A percentile compares a stretch with the other conserved stretches of the same genome.
Evolutionary conservation across 2,888 invertebrate genomes (phyloP).

Genomic region (Dromius quadrimaculatus): DNA sequence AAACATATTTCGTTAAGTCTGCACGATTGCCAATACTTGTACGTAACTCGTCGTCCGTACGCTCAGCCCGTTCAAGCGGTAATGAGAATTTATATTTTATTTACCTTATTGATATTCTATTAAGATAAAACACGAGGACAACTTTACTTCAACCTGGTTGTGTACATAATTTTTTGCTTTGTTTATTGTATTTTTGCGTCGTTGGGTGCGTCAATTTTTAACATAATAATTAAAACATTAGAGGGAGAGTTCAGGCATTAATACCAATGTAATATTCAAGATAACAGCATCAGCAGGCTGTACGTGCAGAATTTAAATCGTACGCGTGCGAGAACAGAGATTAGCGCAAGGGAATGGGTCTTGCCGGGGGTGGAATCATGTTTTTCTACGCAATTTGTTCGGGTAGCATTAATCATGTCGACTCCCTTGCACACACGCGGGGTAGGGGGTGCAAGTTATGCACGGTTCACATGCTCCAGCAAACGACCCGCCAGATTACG

Average conservation of each 20-base stretch:
- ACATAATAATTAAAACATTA: constrained; percentile 51
- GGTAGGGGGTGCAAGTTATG: constrained; percentile 61
- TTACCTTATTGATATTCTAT: constrained; percentile 49
- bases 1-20: constrained; percentile 44
- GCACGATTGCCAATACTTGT: constrained; percentile 23
- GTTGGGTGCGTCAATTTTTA: constrained; percentile 26
- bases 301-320: constrained; percentile 53
- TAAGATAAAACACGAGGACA: constrained; percentile 43
- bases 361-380: constrained; percentile 54
- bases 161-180: constrained; percentile 34
- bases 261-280: constrained; percentile 50
- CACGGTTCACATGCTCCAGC: constrained; percentile 59
- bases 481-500: constrained; percentile 53
- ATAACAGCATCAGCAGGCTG: constrained; percentile 27
- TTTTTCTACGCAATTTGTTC: constrained; percentile 62
- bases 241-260: constrained; percentile 2
- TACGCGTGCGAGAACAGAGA: constrained; percentile 53
- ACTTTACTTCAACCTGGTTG: constrained; percentile 28
- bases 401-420: constrained; percentile 60
- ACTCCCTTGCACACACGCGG: constrained; percentile 63
- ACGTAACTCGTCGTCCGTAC: constrained; percentile 7
- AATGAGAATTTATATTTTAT: constrained; percentile 49
- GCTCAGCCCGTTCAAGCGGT: constrained; percentile 16
- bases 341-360: constrained; percentile 40
- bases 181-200: constrained; percentile 34